Conservation (phyloP, 2,888 invertebrate species). For the Diarsia brunnea region DNA sequence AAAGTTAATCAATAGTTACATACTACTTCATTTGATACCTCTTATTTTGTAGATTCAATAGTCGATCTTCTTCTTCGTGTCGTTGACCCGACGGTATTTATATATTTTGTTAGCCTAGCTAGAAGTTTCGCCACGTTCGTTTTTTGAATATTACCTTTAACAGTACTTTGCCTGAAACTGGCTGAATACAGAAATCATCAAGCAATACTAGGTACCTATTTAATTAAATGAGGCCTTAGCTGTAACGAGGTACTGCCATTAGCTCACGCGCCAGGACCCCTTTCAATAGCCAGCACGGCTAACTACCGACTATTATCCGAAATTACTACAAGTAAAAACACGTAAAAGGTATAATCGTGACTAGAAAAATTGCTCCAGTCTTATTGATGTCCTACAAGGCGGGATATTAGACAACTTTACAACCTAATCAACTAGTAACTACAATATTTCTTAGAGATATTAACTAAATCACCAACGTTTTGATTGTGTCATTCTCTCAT, state of each 20-base stretch:
- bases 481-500: constrained; percentile 8
- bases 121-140: background rate
- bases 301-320: constrained; percentile 69
- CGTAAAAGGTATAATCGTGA: constrained; percentile 67
- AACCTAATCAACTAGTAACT: constrained; percentile 13
- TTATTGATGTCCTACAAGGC: constrained; percentile 35
- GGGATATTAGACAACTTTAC: background rate
- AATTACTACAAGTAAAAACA: constrained; percentile 64
- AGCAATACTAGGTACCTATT: background rate
- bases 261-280: constrained; percentile 30
- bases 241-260: constrained; percentile 20
- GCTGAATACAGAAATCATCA: background rate
- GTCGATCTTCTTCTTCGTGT: background rate
- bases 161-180: background rate
- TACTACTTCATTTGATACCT: background rate
- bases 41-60: background rate
- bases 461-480: constrained; percentile 11
- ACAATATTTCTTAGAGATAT: constrained; percentile 27
- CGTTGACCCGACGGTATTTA: background rate
- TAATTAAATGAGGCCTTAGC: constrained; percentile 1
- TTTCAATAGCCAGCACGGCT: constrained; percentile 61
- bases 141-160: background rate
- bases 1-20: background rate
- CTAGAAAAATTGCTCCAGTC: constrained; percentile 45
- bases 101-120: background rate